Evolutionary conservation across 1,140 invertebrate genomes (phyloP), one percentile per base, ranked within the genome.

Genomic region (Caenorhabditis inopinata): DNA sequence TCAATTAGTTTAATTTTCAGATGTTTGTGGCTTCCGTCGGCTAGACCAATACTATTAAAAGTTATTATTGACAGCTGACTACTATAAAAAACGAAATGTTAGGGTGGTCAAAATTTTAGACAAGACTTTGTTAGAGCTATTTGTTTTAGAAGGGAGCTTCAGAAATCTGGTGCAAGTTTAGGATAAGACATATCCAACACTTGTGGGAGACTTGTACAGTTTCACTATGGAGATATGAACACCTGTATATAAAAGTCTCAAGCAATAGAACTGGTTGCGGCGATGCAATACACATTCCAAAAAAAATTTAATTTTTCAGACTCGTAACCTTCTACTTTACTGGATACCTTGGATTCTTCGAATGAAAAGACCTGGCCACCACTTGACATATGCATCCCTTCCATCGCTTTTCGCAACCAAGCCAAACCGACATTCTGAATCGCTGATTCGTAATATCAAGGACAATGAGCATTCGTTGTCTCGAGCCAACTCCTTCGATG

Each of bases 401-500:
- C 86, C 86, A 5, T 86, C 87, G 1, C 42, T 87, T 1, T 74
- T 87, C 12, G 85, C 85, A n/a, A 76, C 80, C 9, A 86, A 86
- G 62, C 85, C 86, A 14, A 87, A 87, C 76, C 58, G 83, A n/a
- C 86, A 87, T 49, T 85, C 84, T 18, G 87, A 87, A 76, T 87
- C 85, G 14, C 62, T 87, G 1, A 87, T 88, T 18, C 53, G 86
- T 18, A 87, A 88, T 74, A 81, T 87, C 21, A 87, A 87, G 74
- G 85, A 87, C 21, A 78, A 32, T 58, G 86, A 86, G 53, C 78
- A 35, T 45, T 58, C 62, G 9, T 73, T 83, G 9, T 32, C 51
- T 21, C 35, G 82, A 18, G 53, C 58, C 0, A 84, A 79, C 58
- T 82, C 84, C 16, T 68, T 87, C 16, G 86, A 87, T 47, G 83